These are phyloP conservation scores for Andrena praecox DNA, from an alignment of 2,888 invertebrate species.

Conservation along the genomic window DNA sequence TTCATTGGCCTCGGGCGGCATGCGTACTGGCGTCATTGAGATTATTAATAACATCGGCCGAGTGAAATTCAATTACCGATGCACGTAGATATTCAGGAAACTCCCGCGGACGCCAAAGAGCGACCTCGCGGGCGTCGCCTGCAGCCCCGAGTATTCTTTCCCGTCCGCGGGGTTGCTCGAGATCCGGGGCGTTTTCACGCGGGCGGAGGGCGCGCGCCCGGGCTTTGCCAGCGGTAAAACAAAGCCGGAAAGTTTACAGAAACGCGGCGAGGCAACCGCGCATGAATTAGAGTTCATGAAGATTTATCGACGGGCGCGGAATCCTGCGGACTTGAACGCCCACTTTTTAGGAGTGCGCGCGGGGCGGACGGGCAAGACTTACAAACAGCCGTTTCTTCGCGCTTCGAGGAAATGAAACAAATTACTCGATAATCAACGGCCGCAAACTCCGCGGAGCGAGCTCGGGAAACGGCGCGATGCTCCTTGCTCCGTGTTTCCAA, in stretches of 20 bases:
- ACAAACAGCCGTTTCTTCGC: constrained; percentile 23
- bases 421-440: constrained; percentile 50
- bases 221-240: constrained; percentile 18
- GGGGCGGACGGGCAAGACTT: neutral
- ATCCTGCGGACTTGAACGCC: constrained; percentile 9
- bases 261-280: constrained; percentile 16
- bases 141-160: no score
- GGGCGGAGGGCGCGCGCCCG: neutral
- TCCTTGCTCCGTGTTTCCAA: neutral
- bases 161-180: no score
- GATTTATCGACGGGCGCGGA: constrained; percentile 40
- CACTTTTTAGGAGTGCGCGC: constrained; percentile 29
- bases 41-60: neutral
- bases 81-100: neutral
- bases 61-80: neutral
- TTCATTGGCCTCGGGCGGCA: no score
- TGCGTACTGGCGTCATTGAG: neutral
- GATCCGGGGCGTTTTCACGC: neutral
- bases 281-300: constrained; percentile 40
- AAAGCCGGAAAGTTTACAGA: constrained; percentile 9
- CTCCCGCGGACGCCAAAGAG: neutral
- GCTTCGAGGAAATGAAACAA: constrained; percentile 40
- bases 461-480: neutral
- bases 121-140: no score
- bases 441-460: constrained; percentile 8